These are phyloP conservation scores for Notodonta ziczac DNA, from an alignment of 2,888 invertebrate species.

Conservation along the genomic window DNA sequence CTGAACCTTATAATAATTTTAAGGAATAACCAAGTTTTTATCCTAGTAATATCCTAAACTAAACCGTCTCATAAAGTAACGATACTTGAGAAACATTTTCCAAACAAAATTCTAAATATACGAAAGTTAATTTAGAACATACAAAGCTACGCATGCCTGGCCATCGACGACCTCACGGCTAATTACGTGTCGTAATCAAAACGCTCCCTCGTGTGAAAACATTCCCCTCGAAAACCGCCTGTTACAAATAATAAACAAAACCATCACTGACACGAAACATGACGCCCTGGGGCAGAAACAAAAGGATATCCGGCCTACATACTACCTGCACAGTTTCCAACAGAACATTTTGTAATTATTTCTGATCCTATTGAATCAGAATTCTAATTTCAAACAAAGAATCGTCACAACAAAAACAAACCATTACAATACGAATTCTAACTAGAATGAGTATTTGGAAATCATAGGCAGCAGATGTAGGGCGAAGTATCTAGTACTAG, in stretches of 20 bases:
- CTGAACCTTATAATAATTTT: not conserved
- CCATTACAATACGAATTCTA: constrained; percentile 8
- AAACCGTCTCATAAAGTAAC: not conserved
- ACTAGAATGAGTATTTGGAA: not conserved
- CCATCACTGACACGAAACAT: constrained; percentile 68
- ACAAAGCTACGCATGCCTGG: constrained; percentile 16
- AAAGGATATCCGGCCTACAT: constrained; percentile 69
- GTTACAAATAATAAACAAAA: constrained; percentile 74
- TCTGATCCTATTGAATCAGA: constrained; percentile 16
- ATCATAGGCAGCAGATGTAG: constrained; percentile 1
- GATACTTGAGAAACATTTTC: constrained; percentile 1
- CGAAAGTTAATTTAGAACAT: constrained; percentile 17
- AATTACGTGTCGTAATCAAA: constrained; percentile 60
- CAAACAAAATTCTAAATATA: constrained; percentile 3
- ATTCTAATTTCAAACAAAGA: constrained; percentile 29
- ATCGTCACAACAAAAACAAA: constrained; percentile 22
- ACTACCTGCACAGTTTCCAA: constrained; percentile 35
- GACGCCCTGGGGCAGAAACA: constrained; percentile 63
- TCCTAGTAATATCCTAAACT: not conserved
- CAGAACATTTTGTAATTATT: constrained; percentile 43
- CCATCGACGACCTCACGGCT: constrained; percentile 44
- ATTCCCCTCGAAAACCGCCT: constrained; percentile 53
- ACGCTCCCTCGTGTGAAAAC: constrained; percentile 57
- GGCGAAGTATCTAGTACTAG: not conserved
- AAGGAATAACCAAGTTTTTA: not conserved